These are phyloP conservation scores for Papilio polytes DNA, from an alignment of 1,140 invertebrate species.

Conservation along the genomic window DNA sequence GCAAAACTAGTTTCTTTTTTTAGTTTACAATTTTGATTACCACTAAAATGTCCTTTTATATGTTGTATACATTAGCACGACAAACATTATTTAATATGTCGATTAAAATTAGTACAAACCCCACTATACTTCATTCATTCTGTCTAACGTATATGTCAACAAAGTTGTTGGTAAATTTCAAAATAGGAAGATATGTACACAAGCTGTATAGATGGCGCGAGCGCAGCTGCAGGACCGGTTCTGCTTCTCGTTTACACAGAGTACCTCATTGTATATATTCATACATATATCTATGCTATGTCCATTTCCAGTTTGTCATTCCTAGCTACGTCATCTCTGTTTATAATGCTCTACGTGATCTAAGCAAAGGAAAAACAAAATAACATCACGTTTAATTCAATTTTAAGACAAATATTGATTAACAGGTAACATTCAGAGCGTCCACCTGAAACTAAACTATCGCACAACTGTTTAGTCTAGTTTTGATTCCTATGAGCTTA, in stretches of 20 bases:
- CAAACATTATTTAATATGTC: too few species aligned
- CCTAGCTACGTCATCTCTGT: constrained; percentile 19
- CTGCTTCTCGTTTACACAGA: constrained; percentile 57
- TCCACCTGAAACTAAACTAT: too few species aligned
- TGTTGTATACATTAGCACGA: too few species aligned
- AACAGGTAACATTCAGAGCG: not conserved
- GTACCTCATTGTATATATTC: constrained; percentile 49
- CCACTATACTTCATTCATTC: too few species aligned
- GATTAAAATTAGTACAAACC: too few species aligned
- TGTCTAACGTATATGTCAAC: too few species aligned
- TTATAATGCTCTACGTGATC: constrained; percentile 10
- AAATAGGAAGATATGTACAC: constrained; percentile 40
- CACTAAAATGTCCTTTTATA: too few species aligned
- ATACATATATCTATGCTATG: constrained; percentile 29
- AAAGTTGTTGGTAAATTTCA: not conserved
- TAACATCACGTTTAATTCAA: too few species aligned
- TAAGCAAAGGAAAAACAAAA: not conserved
- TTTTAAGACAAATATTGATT: not conserved
- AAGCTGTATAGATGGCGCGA: constrained; percentile 51
- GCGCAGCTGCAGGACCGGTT: constrained; percentile 63
- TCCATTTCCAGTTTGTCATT: constrained; percentile 30
- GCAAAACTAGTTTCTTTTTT: too few species aligned
- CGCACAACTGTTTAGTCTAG: too few species aligned
- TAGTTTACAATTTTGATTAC: too few species aligned
- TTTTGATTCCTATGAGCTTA: too few species aligned